Percentiles rank a stretch among this genome's conserved stretches.
These are phyloP conservation scores for Nomada lathburiana DNA, from an alignment of 2,888 invertebrate genomes.

Conservation along the genomic window DNA sequence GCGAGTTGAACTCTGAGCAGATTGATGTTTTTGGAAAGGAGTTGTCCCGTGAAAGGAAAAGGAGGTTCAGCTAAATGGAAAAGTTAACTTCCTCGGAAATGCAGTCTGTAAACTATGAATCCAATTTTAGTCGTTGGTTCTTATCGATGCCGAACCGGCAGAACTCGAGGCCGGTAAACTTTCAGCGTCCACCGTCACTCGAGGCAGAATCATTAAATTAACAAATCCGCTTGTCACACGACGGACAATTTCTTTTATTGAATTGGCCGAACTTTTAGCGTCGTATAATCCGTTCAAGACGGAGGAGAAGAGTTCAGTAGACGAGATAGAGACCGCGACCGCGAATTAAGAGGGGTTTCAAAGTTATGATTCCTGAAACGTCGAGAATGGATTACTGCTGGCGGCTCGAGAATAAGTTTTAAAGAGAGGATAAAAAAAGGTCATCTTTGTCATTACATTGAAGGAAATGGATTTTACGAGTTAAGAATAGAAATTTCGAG, in stretches of 20 bases:
- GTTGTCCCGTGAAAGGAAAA: conserved; percentile 38
- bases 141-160: conserved; percentile 50
- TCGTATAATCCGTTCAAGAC: conserved; percentile 39
- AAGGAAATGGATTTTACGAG: not conserved
- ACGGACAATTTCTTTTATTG: conserved; percentile 61
- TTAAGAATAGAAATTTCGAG: not conserved
- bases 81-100: conserved; percentile 51
- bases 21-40: conserved; percentile 46
- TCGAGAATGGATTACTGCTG: conserved; percentile 11
- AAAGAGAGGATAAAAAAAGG: not conserved
- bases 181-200: conserved; percentile 48
- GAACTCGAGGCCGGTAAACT: conserved; percentile 44
- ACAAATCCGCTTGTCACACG: conserved; percentile 54
- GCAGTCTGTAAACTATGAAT: conserved; percentile 62
- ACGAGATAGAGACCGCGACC: conserved; percentile 11
- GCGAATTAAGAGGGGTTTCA: conserved; percentile 46
- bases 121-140: conserved; percentile 57
- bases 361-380: conserved; percentile 49
- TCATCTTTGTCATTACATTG: not conserved
- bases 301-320: not conserved
- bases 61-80: conserved; percentile 50
- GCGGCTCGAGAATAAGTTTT: conserved; percentile 32
- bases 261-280: conserved; percentile 37
- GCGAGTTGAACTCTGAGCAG: conserved; percentile 12
- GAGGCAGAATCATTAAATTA: conserved; percentile 55